Percentiles rank a stretch among this genome's conserved stretches.
Evolutionary conservation across 1,140 invertebrate species (phyloP).

Genomic region (Drosophila miranda): DNA sequence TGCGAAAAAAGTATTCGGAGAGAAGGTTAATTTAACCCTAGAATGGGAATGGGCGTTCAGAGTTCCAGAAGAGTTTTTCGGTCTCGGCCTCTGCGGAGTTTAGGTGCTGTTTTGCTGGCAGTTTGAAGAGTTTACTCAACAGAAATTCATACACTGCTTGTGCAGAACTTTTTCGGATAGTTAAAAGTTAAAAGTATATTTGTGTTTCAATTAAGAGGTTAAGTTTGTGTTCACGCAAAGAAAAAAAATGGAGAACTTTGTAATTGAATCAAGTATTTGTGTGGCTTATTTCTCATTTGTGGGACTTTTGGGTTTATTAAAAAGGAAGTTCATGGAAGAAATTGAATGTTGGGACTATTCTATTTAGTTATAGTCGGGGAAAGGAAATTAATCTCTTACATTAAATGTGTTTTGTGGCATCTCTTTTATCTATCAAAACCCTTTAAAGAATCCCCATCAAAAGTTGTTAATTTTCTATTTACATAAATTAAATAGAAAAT

Average conservation of each 20-base stretch:
- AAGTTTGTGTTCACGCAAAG: not conserved
- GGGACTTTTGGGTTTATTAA: too few species aligned
- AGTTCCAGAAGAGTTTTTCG: not conserved
- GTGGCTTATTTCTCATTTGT: too few species aligned
- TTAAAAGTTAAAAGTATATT: slow-evolving; percentile 32
- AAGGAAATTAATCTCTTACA: too few species aligned
- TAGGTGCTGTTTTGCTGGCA: slow-evolving; percentile 15
- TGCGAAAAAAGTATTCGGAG: not conserved
- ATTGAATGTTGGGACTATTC: too few species aligned
- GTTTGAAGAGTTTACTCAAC: slow-evolving; percentile 37
- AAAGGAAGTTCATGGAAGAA: too few species aligned
- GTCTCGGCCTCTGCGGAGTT: not conserved
- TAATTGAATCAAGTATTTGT: not conserved
- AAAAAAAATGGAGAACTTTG: not conserved
- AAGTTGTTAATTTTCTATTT: too few species aligned
- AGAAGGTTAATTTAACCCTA: slow-evolving; percentile 34
- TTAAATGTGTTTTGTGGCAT: too few species aligned
- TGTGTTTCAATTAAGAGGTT: too few species aligned
- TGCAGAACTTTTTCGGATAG: slow-evolving; percentile 16
- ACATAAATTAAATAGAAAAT: too few species aligned
- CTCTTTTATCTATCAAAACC: too few species aligned
- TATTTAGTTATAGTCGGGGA: too few species aligned
- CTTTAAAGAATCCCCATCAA: too few species aligned
- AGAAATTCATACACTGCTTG: slow-evolving; percentile 2
- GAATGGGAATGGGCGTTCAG: slow-evolving; percentile 1